Evolutionary conservation across 2,113 vertebrate species (phyloP).

Genomic region (Platanista minor): DNA sequence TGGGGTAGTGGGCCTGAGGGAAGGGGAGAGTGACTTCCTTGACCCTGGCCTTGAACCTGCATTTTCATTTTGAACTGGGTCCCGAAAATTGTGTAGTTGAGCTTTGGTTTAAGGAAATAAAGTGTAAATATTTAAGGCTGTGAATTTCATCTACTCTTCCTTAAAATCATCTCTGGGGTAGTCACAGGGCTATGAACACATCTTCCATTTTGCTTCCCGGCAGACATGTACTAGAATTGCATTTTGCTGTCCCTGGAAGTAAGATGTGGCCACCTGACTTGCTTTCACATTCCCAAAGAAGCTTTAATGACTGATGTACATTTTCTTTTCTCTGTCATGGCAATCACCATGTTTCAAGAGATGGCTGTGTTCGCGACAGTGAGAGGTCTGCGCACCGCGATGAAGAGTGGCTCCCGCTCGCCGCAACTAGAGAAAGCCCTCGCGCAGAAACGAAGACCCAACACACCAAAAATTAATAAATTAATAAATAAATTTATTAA

Average conservation of each 20-base stretch:
- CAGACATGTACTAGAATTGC: accelerated
- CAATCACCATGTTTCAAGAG: not conserved
- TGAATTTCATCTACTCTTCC: not conserved
- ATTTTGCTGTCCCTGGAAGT: not conserved
- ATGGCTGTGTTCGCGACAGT: not conserved
- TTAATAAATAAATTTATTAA: no score
- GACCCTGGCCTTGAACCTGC: not conserved
- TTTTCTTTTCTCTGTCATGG: not conserved
- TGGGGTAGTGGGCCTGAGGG: not conserved
- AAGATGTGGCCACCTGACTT: accelerated
- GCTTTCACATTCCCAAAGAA: not conserved
- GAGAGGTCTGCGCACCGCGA: no score
- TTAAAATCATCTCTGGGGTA: not conserved
- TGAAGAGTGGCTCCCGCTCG: no score
- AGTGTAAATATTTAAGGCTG: not conserved
- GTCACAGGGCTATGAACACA: no score
- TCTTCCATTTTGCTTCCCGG: accelerated
- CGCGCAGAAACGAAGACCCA: no score
- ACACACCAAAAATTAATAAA: no score
- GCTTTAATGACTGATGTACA: accelerated
- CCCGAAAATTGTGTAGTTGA: no score
- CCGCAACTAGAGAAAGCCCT: no score
- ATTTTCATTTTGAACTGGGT: not conserved
- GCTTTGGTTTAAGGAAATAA: not conserved
- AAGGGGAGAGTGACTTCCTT: no score